Percentiles rank a stretch among this genome's conserved stretches.
These are phyloP conservation scores for Cistogaster globosa DNA, from an alignment of 2,888 invertebrate genomes.

Conservation along the genomic window DNA sequence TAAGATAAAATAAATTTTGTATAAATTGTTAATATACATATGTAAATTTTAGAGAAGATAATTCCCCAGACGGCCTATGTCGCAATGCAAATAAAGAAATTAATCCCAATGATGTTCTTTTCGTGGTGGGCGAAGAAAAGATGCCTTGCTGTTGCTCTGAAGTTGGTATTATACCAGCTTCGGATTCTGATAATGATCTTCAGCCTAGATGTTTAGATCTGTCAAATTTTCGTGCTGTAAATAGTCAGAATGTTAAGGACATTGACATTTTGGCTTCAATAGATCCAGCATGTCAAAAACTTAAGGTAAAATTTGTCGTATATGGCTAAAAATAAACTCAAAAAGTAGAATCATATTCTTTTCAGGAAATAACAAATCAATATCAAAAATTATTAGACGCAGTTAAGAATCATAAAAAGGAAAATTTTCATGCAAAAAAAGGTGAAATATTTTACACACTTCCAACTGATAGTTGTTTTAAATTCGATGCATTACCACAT, in stretches of 20 bases:
- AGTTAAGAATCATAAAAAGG: conserved; percentile 26
- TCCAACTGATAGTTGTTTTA: neutral
- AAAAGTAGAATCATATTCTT: neutral
- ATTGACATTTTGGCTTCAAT: conserved; percentile 57
- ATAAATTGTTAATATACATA: neutral
- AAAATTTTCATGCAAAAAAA: neutral
- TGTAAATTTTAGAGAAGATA: conserved; percentile 54
- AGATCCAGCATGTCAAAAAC: conserved; percentile 71
- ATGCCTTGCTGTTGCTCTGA: conserved; percentile 72
- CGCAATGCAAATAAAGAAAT: conserved; percentile 72
- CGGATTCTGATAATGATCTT: conserved; percentile 71
- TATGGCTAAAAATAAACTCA: neutral
- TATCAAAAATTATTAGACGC: conserved; percentile 71
- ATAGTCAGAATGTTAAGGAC: conserved; percentile 70
- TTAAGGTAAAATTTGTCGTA: conserved; percentile 63
- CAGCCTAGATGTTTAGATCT: conserved; percentile 76
- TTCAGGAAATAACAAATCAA: conserved; percentile 69
- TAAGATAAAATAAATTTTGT: neutral
- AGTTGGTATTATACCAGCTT: conserved; percentile 69
- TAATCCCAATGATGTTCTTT: conserved; percentile 76
- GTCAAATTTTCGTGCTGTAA: conserved; percentile 74
- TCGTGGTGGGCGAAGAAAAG: conserved; percentile 75
- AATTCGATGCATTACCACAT: neutral
- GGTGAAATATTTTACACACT: neutral
- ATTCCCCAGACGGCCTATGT: conserved; percentile 69